These are phyloP conservation scores for Leptestheria dahalacensis DNA, from an alignment of 1,140 invertebrate genomes.

Conservation along the genomic window DNA sequence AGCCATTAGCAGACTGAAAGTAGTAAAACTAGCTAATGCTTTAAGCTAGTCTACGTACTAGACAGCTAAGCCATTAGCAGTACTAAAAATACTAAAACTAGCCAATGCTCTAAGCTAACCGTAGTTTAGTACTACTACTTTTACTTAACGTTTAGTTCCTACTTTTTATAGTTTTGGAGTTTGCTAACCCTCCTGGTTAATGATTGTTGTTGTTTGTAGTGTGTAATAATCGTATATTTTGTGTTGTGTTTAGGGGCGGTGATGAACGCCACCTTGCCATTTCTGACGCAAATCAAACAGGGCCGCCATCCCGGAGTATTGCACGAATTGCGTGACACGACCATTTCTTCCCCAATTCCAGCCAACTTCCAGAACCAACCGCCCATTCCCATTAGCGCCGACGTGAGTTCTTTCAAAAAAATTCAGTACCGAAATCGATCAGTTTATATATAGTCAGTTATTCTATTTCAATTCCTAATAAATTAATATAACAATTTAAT, in stretches of 20 bases:
- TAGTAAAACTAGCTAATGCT: too few relatives aligned
- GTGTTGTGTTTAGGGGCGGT: conserved; percentile 17
- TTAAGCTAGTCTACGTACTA: too few relatives aligned
- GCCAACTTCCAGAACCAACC: conserved; percentile 14
- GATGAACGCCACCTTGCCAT: conserved; percentile 22
- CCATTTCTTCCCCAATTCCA: conserved; percentile 22
- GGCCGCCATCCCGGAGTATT: conserved; percentile 21
- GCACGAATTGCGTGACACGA: conserved; percentile 21
- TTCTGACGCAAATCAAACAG: conserved; percentile 22
- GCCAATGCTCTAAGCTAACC: too few relatives aligned
- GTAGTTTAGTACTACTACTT: too few relatives aligned
- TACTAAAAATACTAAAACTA: too few relatives aligned
- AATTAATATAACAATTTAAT: too few relatives aligned
- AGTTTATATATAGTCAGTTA: not conserved
- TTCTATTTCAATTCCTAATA: not conserved
- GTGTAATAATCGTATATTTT: not conserved
- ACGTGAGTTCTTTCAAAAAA: conserved; percentile 11
- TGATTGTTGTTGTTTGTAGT: not conserved
- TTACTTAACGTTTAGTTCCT: too few relatives aligned
- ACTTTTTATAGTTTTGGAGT: too few relatives aligned
- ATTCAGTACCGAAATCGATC: not conserved
- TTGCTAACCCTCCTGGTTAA: not conserved
- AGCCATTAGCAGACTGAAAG: too few relatives aligned
- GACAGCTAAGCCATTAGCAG: too few relatives aligned
- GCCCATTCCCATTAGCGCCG: conserved; percentile 21